A percentile compares a stretch with the other conserved stretches of the same genome.
Conservation (phyloP, 2,113 vertebrate species). For the Ammospiza nelsoni region DNA sequence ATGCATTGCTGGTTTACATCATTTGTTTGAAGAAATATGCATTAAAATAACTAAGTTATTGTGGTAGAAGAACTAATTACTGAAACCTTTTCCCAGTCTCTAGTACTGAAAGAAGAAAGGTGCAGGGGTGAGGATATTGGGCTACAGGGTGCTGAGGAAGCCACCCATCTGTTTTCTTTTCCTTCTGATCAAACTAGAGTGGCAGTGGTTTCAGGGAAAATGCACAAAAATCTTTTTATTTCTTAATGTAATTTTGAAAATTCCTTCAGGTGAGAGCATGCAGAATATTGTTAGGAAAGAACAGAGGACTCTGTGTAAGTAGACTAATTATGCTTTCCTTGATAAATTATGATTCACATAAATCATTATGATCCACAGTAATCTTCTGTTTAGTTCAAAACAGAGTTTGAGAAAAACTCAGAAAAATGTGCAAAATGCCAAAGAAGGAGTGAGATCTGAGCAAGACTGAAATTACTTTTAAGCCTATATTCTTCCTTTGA, state of each 20-base stretch:
- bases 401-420: background rate
- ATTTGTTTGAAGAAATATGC: background rate
- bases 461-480: conserved; percentile 16
- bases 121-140: background rate
- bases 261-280: background rate
- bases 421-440: background rate
- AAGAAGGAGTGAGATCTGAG: background rate
- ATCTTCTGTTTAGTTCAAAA: background rate
- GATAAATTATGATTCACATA: background rate
- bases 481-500: conserved; percentile 27
- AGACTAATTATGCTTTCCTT: background rate
- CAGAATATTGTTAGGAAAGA: background rate
- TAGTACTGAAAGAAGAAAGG: background rate
- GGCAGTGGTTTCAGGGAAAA: background rate
- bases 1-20: background rate
- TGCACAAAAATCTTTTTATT: background rate
- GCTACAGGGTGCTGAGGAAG: background rate
- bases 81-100: background rate
- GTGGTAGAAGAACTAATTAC: background rate
- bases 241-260: background rate
- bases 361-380: background rate
- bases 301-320: background rate
- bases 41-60: background rate
- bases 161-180: background rate
- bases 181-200: background rate